Conservation (phyloP, 2,113 vertebrate species). For the Dicaeum eximium region DNA sequence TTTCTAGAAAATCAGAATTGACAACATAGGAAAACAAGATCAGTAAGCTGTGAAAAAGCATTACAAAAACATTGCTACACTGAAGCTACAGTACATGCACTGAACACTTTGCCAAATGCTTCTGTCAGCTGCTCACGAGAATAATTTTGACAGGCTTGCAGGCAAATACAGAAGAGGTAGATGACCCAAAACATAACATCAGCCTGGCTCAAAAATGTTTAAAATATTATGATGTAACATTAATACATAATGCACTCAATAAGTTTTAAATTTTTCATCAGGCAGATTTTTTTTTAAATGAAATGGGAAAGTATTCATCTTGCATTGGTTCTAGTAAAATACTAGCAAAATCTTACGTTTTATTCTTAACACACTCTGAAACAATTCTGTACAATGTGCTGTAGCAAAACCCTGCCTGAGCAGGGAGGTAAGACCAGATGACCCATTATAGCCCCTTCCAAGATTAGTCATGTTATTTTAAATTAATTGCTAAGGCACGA, state of each 20-base stretch:
- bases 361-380: neutral
- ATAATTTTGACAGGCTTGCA: neutral
- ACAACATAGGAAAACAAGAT: neutral
- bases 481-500: neutral
- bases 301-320: neutral
- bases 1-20: conserved; percentile 76
- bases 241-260: neutral
- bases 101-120: neutral
- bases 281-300: neutral
- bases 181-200: neutral
- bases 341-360: neutral
- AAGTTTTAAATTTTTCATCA: neutral
- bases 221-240: neutral
- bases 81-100: neutral
- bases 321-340: neutral
- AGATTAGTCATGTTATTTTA: neutral
- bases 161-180: neutral
- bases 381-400: neutral
- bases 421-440: neutral
- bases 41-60: neutral
- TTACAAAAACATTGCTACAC: neutral
- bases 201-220: neutral
- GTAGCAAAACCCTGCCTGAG: neutral
- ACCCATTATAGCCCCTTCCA: neutral
- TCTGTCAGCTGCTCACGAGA: neutral